These are phyloP conservation scores for Steinernema khuongi DNA, from an alignment of 1,140 invertebrate genomes.

Conservation along the genomic window DNA sequence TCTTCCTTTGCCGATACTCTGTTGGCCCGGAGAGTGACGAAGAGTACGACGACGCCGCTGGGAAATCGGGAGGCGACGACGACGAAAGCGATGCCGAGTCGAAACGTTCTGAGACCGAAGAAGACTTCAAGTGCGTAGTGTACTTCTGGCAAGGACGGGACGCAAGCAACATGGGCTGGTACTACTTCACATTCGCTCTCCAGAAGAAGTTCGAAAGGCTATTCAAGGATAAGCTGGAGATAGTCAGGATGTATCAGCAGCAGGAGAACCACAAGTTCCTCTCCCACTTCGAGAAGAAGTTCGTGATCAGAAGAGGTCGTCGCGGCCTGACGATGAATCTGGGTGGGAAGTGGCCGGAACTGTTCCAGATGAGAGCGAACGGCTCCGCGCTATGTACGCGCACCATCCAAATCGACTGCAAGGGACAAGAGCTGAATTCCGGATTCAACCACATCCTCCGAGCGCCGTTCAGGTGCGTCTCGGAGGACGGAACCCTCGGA, in stretches of 20 bases:
- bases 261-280: slow-evolving; percentile 98
- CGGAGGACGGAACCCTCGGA: slow-evolving; percentile 78
- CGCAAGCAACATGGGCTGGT: slow-evolving; percentile 97
- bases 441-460: slow-evolving; percentile 61
- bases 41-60: slow-evolving; percentile 36
- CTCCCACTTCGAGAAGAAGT: slow-evolving; percentile 90
- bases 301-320: slow-evolving; percentile 80
- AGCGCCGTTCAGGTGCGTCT: slow-evolving; percentile 35
- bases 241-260: slow-evolving; percentile 73
- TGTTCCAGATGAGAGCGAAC: slow-evolving; percentile 91
- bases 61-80: slow-evolving; percentile 59
- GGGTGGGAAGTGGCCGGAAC: slow-evolving; percentile 70
- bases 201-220: slow-evolving; percentile 93
- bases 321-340: slow-evolving; percentile 50
- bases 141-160: slow-evolving; percentile 99
- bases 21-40: slow-evolving; percentile 67
- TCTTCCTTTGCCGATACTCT: slow-evolving; percentile 92
- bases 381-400: slow-evolving; percentile 86
- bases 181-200: slow-evolving; percentile 89
- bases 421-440: slow-evolving; percentile 60
- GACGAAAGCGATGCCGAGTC: slow-evolving; percentile 65
- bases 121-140: slow-evolving; percentile 86
- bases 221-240: slow-evolving; percentile 89
- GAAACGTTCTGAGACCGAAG: neutral
- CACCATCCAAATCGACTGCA: slow-evolving; percentile 71